Evolutionary conservation across 2,797 vertebrate species (phyloP), one percentile per base, ranked within the genome.

Genomic region (Sebastes iracundus): DNA sequence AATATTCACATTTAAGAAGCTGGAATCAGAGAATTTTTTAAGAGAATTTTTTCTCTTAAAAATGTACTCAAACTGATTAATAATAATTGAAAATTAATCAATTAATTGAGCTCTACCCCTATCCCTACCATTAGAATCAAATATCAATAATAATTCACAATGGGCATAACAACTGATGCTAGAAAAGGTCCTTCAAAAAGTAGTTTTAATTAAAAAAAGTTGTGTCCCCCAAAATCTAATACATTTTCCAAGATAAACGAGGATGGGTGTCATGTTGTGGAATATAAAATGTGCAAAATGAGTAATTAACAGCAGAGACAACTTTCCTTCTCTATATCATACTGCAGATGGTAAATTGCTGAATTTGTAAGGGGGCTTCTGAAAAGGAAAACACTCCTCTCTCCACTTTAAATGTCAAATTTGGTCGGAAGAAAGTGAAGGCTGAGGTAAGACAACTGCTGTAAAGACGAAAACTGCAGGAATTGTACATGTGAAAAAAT

Each of bases 21-120:
- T 46, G 42, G 16, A 46, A 8, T 46, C 42, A 46, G 16, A 46
- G 7, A 35, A 35, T 35, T 35, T 42, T 30, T 30, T 7, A n/a
- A n/a, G n/a, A n/a, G 28, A 42, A 0, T 7, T 42, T 42, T 42
- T 42, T 18, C 0, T 16, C 38, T 16, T 18, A 0, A 42, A 42
- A 42, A 42, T 35, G 0, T 35, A 0, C 42, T 46, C 42, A 46
- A 46, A 46, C 42, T 0, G 16, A 46, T 46, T 46, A 46, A 46
- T 46, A 16, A 16, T 42, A 42, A 42, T 42, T 14, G 38, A 42
- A 0, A 35, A 42, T 7, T 3, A 42, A 42, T 42, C 38, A 0
- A 35, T 35, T 35, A 35, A 35, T 35, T 35, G 33, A 42, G 38
- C 14, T 42, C 38, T 42, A 16, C 38, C 13, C 42, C 16, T 20